A percentile compares a stretch with the other conserved stretches of the same genome.
These are phyloP conservation scores for Glareola pratincola DNA, from an alignment of 2,113 vertebrate species.

Conservation along the genomic window DNA sequence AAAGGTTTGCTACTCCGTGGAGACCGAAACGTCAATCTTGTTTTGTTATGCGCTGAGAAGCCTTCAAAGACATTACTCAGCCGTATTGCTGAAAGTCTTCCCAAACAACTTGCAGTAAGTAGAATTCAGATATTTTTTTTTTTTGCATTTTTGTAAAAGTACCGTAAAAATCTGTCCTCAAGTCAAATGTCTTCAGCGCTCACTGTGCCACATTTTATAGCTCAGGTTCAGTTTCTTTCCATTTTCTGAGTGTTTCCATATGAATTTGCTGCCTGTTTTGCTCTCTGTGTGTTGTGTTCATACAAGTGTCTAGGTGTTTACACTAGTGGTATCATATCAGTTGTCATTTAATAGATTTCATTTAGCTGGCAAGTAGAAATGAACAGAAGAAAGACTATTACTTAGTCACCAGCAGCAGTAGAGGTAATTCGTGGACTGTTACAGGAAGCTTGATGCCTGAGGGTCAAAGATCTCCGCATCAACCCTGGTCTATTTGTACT, in stretches of 20 bases:
- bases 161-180: neutral
- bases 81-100: constrained; percentile 91
- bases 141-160: neutral
- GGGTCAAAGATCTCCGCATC: neutral
- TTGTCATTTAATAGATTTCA: neutral
- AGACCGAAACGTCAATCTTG: constrained; percentile 92
- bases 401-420: neutral
- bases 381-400: neutral
- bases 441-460: neutral
- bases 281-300: neutral
- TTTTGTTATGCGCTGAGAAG: constrained; percentile 91
- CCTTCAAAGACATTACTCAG: constrained; percentile 86
- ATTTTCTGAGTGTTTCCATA: neutral
- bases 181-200: neutral
- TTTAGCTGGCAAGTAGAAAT: neutral
- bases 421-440: neutral
- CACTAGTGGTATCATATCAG: neutral
- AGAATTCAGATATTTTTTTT: constrained; percentile 1
- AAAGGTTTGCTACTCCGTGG: constrained; percentile 95
- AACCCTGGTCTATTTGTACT: neutral
- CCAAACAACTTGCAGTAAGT: constrained; percentile 94
- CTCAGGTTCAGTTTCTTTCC: neutral
- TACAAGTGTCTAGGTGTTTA: neutral
- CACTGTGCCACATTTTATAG: neutral
- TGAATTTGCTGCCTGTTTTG: neutral